Base-by-base conservation (phyloP, 35 echinoderm and acorn worm genomes). In the Lytechinus pictus region DNA sequence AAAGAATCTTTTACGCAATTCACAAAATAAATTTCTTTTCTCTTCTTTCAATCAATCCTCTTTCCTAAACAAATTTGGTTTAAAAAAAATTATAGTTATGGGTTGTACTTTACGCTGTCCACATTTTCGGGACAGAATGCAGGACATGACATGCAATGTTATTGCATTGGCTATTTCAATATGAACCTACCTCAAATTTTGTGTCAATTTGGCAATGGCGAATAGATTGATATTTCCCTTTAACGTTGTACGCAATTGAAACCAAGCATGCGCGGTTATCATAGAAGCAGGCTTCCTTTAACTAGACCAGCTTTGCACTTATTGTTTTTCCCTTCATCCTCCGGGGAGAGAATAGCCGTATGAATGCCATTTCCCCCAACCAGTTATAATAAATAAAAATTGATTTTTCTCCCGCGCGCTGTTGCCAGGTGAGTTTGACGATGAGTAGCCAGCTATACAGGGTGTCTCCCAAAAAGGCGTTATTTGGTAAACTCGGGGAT, bases 351-450 rank as follows among this genome's bases (percentile, higher is more conserved):
- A 79, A 79, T 79, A 79, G 66, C 66, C 66, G 66, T 79, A 79
- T 79, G 66, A 79, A 79, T 79, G 66, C 66, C 12, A 79, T 79
- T 79, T 79, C 66, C 66, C 66, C 66, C 66, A 24, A 79, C 66
- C 66, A 79, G 66, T 79, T 79, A 79, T 79, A 79, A 79, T 79
- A 79, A 79, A 79, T 79, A 79, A 79, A 79, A 79, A 79, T 79
- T 79, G 66, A 79, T 79, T 79, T 79, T 79, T 79, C 66, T 79
- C 66, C 19, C 19, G 4, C 66, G 66, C 66, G 21, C 16, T 79
- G 21, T 79, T 24, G 66, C 66, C 66, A 79, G 66, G 66, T 79
- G 66, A 79, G 4, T 5, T 4, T 0, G 6, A 24, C 6, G 66
- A 19, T 79, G 66, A n/a, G 19, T 6, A 79, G 19, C 66, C 21